These are phyloP conservation scores for Meandrusa payeni DNA, from an alignment of 2,888 invertebrate genomes.

Conservation along the genomic window DNA sequence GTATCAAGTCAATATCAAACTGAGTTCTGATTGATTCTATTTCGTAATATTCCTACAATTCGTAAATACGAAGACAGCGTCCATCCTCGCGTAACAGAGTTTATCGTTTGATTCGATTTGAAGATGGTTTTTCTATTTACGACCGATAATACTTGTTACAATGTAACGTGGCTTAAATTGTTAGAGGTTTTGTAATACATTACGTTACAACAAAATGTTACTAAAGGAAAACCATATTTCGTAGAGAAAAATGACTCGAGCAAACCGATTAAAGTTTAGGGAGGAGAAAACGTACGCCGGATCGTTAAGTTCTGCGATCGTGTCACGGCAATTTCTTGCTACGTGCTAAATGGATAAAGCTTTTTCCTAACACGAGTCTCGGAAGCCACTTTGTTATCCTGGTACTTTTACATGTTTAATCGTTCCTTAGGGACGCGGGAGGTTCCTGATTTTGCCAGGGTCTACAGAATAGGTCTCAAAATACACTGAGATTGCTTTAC, in stretches of 20 bases:
- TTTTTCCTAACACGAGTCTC: conserved; percentile 50
- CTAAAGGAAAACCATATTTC: background rate
- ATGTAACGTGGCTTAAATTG: too few relatives aligned
- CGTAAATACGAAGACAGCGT: too few relatives aligned
- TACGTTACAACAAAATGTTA: too few relatives aligned
- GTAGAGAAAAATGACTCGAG: conserved; percentile 22
- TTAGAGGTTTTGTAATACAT: too few relatives aligned
- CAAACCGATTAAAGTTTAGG: conserved; percentile 30
- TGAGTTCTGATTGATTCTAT: too few relatives aligned
- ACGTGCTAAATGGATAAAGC: conserved; percentile 73
- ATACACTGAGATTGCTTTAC: background rate
- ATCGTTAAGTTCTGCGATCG: conserved; percentile 71
- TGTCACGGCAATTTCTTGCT: conserved; percentile 58
- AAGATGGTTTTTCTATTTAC: too few relatives aligned
- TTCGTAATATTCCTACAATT: too few relatives aligned
- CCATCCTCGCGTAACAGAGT: too few relatives aligned
- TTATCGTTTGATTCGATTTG: too few relatives aligned
- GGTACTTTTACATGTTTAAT: conserved; percentile 79
- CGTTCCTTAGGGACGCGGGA: conserved; percentile 54
- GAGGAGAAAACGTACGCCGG: conserved; percentile 35
- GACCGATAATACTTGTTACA: too few relatives aligned
- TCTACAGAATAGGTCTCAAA: background rate
- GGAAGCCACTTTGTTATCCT: conserved; percentile 72
- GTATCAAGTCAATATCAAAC: too few relatives aligned
- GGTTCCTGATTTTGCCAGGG: conserved; percentile 20